Base-by-base conservation (phyloP, 1,140 invertebrate genomes). In the Drosophila quadrilineata region DNA sequence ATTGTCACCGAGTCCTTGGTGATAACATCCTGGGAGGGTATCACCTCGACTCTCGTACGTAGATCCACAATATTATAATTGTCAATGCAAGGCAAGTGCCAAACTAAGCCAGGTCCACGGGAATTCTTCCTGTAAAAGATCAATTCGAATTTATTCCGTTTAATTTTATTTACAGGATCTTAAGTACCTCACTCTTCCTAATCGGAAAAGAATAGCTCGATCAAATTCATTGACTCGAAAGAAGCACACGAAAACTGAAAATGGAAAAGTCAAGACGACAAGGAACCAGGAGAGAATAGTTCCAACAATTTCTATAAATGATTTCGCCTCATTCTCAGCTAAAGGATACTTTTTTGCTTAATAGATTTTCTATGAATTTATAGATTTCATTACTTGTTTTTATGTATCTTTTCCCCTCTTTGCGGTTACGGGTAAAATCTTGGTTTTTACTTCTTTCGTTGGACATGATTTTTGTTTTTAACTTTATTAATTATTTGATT, bases 131-230 rank as follows among this genome's bases (percentile, higher is more conserved):
- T 76, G n/a, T 31, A 33, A 6, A 33, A 2, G 6, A 19, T 6
- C 8, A 17, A 8, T 6, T 10, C n/a, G 2, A 12, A 0, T 16
- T 16, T 19, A 16, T 29, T 17, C 14, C 5, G 6, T 40, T 21
- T 10, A 6, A 24, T 1, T 8, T 28, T 16, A 33, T 12, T 36
- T 6, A 17, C n/a, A 36, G 3, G 6, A 12, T n/a, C 8, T 6
- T 2, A 12, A 2, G 24, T 59, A 94, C 31, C 95, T 90, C 6
- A 97, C 88, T 46, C 96, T 91, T 4, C 96, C 96, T 9, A 97
- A 89, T 22, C 96, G 93, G 80, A 97, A 97, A 88, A 97, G 96
- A 3, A 97, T 95, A 0, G 95, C 94, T 63, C 96, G 91, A 80
- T 96, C 94, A 70, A 95, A 96, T 86, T 97, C 96, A 1, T 38